Percentiles rank a stretch among this genome's conserved stretches.
Conservation (phyloP, 2,113 vertebrate species). For the Ranitomeya imitator region DNA sequence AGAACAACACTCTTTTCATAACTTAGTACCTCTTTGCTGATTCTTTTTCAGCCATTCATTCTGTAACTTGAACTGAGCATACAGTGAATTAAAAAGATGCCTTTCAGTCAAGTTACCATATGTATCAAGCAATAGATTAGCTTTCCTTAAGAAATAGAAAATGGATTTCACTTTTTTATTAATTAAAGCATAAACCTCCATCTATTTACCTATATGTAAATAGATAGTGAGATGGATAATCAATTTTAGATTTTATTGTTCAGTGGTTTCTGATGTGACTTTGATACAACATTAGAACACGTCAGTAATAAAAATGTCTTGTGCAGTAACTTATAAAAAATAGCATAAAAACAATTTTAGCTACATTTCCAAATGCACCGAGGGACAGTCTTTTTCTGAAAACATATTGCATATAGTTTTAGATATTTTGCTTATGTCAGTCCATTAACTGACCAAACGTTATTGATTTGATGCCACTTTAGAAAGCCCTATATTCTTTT, state of each 20-base stretch:
- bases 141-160: neutral
- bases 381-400: neutral
- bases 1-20: slow-evolving; percentile 82
- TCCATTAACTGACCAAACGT: too few species aligned
- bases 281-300: neutral
- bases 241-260: neutral
- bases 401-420: too few species aligned
- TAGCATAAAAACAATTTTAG: neutral
- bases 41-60: slow-evolving; percentile 73
- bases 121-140: slow-evolving; percentile 55
- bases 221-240: neutral
- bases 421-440: too few species aligned
- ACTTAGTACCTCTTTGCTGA: slow-evolving; percentile 76
- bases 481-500: too few species aligned
- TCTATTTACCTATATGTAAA: neutral
- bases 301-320: neutral
- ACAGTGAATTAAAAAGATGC: slow-evolving; percentile 75
- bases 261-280: neutral
- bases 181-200: neutral
- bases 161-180: neutral
- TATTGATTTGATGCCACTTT: too few species aligned
- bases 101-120: slow-evolving; percentile 69
- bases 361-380: neutral
- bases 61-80: slow-evolving; percentile 76
- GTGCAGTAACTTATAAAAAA: neutral